A percentile compares a stretch with the other conserved stretches of the same genome.
Conservation (phyloP, 2,113 vertebrate genomes). For the Ochotona princeps region DNA sequence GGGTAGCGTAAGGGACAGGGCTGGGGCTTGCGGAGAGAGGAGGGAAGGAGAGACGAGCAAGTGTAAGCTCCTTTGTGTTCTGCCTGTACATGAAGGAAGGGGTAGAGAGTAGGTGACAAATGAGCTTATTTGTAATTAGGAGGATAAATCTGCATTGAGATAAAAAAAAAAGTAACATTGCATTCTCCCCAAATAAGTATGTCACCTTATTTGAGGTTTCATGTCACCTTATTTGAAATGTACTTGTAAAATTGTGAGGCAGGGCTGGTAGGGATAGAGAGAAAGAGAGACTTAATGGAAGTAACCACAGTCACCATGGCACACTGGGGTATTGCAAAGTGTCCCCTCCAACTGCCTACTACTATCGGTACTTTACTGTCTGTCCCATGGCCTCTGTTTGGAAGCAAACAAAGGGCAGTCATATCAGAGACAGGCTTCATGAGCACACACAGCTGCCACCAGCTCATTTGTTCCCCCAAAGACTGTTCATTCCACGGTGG, state of each 20-base stretch:
- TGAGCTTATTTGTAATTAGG: neutral
- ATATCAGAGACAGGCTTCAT: neutral
- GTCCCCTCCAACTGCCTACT: neutral
- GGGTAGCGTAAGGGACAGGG: neutral
- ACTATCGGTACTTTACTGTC: neutral
- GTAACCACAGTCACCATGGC: neutral
- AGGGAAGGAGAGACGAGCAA: neutral
- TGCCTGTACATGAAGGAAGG: neutral
- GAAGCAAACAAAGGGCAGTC: slow-evolving; percentile 1
- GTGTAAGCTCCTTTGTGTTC: neutral
- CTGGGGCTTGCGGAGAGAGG: neutral
- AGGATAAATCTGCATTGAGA: neutral
- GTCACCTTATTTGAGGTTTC: neutral
- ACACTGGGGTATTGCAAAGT: neutral
- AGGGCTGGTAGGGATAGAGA: rapidly evolving
- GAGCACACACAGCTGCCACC: slow-evolving; percentile 46
- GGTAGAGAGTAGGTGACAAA: neutral
- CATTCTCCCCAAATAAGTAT: neutral
- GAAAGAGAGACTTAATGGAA: neutral
- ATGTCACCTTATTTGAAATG: neutral
- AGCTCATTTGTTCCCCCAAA: slow-evolving; percentile 26
- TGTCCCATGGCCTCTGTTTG: neutral
- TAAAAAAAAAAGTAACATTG: neutral
- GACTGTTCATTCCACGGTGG: neutral
- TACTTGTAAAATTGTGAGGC: neutral